Evolutionary conservation across 1,140 invertebrate genomes (phyloP), one percentile per base, ranked within the genome.

Genomic region (Leguminivora glycinivorella): DNA sequence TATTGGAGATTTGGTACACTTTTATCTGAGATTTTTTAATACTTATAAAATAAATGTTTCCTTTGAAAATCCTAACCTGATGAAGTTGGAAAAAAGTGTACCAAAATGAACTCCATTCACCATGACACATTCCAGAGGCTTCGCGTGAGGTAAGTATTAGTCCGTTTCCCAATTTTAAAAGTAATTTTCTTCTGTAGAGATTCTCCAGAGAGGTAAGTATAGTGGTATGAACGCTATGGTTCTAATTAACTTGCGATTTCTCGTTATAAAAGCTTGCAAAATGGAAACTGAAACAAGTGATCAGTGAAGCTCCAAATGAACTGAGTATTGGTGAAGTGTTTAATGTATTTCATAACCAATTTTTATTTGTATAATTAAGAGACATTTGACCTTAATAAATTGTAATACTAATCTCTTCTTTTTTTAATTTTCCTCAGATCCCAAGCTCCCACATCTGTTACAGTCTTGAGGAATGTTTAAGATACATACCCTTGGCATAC

Each of bases 211-310:
- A 71, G 83, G 83, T 85, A 79, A 85, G 84, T 85, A 83, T 79
- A 25, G 73, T 70, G 69, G 69, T 52, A 69, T 70, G 58, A 70
- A 75, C 26, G n/a, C 26, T 31, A 63, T 63, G 58, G 58, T 47
- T 47, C 60, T 52, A 67, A 73, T 79, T 85, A 83, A 87, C 72
- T 70, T 77, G 71, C 73, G 68, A 70, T 83, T 88, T 88, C 82
- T 85, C 82, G 74, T 87, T 82, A 81, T 83, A 86, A 88, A 90
- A 86, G 87, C 86, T 88, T 89, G 86, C 87, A 87, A 90, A 90
- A 89, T 78, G 85, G 87, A 77, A 88, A 83, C 83, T 82, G 81
- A 88, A 52, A 76, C 77, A 83, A 82, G 83, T 86, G 84, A 81
- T 77, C 78, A 78, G 85, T 84, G 83, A 68, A 76, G 70, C 83